Base-by-base conservation (phyloP, 2,888 invertebrate genomes). In the Eledona agricola region DNA sequence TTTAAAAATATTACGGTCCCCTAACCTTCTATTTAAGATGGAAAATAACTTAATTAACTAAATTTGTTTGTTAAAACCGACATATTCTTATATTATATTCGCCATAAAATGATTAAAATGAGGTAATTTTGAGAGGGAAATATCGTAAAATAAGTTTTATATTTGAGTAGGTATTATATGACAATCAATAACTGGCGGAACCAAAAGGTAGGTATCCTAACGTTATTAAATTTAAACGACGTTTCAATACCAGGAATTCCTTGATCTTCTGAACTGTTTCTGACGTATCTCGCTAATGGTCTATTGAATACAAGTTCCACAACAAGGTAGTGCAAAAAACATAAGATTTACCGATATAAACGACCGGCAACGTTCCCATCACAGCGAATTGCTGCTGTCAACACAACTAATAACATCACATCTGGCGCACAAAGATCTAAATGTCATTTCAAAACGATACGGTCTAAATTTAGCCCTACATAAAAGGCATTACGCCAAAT, bases 371-470 rank as follows among this genome's bases (percentile, higher is more conserved):
- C 42, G 49, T 42, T 35, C 35, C 42, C 53, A 47, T 47, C 51
- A 51, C 51, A 51, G 40, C 53, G 45, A 52, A 46, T 52, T 52
- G 52, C 52, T 38, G 46, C 52, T 46, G 52, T 52, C 52, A 52
- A 51, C 51, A 34, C 51, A 43, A 46, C 45, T 38, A 52, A 46
- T 52, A 52, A 46, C 38, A 31, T 46, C 52, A 46, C 46, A 51
- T 46, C 34, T 46, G 16, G 34, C 22, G 16, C 20, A 51, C 51
- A 45, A 51, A 51, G 51, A 43, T 16, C 50, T 22, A 35, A 46
- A 46, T 26, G 46, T 35, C 46, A 35, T 32, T 13, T 20, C 13
- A 28, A 15, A 28, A 35, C 20, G 46, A 46, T 46, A 46, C 23
- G 19, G 46, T 26, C 46, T 34, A 35, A 35, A 46, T 46, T 35